Percentiles rank a stretch among this genome's conserved stretches.
These are phyloP conservation scores for Harpagifer antarcticus DNA, from an alignment of 2,797 vertebrate genomes.

Conservation along the genomic window DNA sequence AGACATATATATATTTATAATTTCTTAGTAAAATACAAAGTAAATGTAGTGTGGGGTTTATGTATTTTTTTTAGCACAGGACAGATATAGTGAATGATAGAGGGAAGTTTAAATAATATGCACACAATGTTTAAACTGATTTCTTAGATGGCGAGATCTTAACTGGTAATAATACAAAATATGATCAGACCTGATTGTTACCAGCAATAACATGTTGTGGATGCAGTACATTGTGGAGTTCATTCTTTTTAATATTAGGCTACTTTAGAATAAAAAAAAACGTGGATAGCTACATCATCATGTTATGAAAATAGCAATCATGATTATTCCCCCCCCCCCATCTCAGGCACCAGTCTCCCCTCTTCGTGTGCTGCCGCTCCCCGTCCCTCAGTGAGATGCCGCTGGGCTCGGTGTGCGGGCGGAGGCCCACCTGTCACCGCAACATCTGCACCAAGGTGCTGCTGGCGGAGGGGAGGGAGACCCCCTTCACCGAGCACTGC, in stretches of 20 bases:
- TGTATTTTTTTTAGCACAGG: no score
- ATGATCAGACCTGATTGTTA: no score
- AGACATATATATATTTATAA: no score
- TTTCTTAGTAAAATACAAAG: neutral
- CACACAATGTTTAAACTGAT: neutral
- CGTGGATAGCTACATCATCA: neutral
- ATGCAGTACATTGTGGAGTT: neutral
- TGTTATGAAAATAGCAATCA: neutral
- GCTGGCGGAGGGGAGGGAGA: conserved; percentile 89
- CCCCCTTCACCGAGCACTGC: conserved; percentile 92
- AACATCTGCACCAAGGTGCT: conserved; percentile 95
- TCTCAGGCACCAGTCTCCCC: conserved; percentile 83
- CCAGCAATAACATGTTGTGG: no score
- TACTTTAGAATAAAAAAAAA: neutral
- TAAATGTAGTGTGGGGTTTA: neutral
- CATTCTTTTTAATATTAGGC: neutral
- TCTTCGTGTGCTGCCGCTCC: conserved; percentile 83
- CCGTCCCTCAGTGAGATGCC: conserved; percentile 86
- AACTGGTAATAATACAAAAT: neutral
- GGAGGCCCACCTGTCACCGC: conserved; percentile 88
- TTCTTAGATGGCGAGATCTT: neutral
- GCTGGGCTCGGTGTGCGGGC: conserved; percentile 78
- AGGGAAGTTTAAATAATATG: neutral
- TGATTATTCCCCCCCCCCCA: neutral
- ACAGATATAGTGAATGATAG: no score